Conservation (phyloP, 2,797 vertebrate species). For the Chloroceryle amazona region DNA sequence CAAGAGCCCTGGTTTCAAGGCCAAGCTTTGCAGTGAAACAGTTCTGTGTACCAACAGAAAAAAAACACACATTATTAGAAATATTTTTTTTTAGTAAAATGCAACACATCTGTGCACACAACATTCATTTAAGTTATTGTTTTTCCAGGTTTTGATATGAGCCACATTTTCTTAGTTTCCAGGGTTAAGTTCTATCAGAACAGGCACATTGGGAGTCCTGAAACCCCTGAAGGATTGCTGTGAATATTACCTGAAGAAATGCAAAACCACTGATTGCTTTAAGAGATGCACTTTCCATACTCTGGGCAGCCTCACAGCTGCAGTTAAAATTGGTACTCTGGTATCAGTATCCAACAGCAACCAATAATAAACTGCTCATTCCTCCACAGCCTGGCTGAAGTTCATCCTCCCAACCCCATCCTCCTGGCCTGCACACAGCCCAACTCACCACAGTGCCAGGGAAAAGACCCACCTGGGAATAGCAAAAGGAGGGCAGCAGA, state of each 20-base stretch:
- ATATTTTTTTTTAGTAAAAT: background rate
- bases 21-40: background rate
- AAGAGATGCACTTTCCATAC: background rate
- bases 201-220: background rate
- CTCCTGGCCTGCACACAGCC: background rate
- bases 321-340: background rate
- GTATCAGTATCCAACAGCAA: background rate
- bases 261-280: rapidly evolving
- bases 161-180: background rate
- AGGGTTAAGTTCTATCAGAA: background rate
- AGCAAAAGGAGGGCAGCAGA: background rate
- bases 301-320: background rate
- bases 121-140: background rate
- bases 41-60: background rate
- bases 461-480: background rate
- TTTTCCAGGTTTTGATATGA: background rate
- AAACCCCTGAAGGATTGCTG: background rate
- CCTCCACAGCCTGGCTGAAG: background rate
- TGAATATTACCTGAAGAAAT: background rate
- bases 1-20: background rate
- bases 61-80: background rate
- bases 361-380: background rate
- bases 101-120: background rate
- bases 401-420: background rate
- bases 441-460: rapidly evolving